These are phyloP conservation scores for Synanthedon andrenaeformis DNA, from an alignment of 2,888 invertebrate species.

Conservation along the genomic window DNA sequence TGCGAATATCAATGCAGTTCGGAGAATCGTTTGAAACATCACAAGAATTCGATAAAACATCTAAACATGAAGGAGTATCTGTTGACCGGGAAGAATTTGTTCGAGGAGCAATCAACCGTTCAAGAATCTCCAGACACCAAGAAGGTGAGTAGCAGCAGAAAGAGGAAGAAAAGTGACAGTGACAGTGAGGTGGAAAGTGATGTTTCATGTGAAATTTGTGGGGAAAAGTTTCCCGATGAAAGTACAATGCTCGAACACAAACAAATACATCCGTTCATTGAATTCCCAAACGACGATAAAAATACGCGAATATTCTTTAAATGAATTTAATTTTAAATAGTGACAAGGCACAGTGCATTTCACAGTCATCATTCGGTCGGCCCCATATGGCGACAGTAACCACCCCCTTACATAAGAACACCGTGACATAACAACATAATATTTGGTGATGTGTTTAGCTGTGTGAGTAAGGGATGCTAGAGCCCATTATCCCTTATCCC, in stretches of 20 bases:
- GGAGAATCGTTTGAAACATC: constrained; percentile 47
- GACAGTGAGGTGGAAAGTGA: constrained; percentile 6
- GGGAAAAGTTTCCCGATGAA: constrained; percentile 44
- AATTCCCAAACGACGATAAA: constrained; percentile 58
- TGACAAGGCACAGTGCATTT: too few relatives aligned
- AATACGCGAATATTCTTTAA: constrained; percentile 66
- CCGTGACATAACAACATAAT: too few relatives aligned
- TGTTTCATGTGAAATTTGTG: constrained; percentile 54
- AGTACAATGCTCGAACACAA: constrained; percentile 52
- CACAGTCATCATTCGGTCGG: too few relatives aligned
- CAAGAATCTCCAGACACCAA: constrained; percentile 15
- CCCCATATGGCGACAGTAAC: too few relatives aligned
- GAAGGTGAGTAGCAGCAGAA: constrained; percentile 21
- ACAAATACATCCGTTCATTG: constrained; percentile 60
- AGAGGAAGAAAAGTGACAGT: constrained; percentile 10
- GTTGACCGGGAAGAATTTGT: constrained; percentile 36
- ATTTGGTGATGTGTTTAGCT: too few relatives aligned
- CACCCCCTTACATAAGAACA: too few relatives aligned
- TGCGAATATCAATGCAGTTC: constrained; percentile 62
- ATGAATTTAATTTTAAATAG: constrained; percentile 1
- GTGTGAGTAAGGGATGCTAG: too few relatives aligned
- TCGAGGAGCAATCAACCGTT: constrained; percentile 29
- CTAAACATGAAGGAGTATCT: constrained; percentile 51
- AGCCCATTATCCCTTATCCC: too few relatives aligned
- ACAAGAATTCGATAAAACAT: constrained; percentile 52